Conservation (phyloP, 2,113 vertebrate genomes). For the Rhinoderma darwinii region DNA sequence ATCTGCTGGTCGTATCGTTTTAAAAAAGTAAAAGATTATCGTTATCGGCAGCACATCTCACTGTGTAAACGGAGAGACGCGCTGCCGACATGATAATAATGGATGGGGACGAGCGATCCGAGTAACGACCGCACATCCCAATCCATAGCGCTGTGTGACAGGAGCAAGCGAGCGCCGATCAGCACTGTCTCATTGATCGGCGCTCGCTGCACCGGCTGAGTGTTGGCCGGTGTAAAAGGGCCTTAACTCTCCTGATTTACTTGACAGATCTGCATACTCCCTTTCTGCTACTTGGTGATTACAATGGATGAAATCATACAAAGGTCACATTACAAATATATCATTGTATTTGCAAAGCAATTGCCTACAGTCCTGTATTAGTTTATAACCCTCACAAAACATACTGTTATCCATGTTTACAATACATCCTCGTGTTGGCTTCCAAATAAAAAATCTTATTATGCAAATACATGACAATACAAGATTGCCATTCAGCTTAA, state of each 20-base stretch:
- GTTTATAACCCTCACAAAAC: neutral
- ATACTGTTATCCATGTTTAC: neutral
- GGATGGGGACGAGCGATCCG: too few species aligned
- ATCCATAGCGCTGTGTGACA: too few species aligned
- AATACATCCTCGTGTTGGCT: neutral
- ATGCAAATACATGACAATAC: constrained; percentile 20
- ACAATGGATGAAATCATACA: neutral
- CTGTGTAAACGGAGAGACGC: too few species aligned
- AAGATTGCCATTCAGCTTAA: constrained; percentile 5
- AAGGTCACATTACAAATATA: neutral
- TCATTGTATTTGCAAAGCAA: neutral
- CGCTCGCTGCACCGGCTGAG: too few species aligned
- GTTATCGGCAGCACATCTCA: too few species aligned
- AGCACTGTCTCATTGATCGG: too few species aligned
- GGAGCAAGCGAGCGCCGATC: too few species aligned
- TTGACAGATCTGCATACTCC: neutral
- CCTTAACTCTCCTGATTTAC: neutral
- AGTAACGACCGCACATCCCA: too few species aligned
- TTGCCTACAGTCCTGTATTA: neutral
- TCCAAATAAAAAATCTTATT: neutral
- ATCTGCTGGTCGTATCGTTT: too few species aligned
- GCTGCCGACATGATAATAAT: too few species aligned
- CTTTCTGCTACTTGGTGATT: neutral
- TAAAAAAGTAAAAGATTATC: too few species aligned
- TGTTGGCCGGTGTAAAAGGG: too few species aligned